phyloP scores from a whole-genome alignment of 2,797 vertebrate genomes.

The Natrix natrix region DNA sequence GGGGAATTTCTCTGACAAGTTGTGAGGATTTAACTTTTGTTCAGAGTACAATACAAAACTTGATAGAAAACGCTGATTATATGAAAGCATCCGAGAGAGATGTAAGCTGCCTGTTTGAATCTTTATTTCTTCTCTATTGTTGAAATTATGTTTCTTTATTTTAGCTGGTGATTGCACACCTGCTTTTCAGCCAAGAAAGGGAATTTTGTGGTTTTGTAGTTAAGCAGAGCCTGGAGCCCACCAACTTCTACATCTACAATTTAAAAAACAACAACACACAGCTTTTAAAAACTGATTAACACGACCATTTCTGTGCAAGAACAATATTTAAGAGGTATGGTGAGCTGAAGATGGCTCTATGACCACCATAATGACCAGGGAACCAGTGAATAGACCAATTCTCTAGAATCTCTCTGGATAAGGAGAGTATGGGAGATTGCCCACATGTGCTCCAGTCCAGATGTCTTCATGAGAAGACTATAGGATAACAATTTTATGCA shows the following conservation, averaged over 20 bases:
- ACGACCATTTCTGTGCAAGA: background rate
- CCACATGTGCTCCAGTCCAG: too few species aligned
- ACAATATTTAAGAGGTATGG: background rate
- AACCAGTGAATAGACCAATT: background rate
- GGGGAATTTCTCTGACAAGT: conserved; percentile 9
- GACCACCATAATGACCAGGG: background rate
- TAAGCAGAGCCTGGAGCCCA: background rate
- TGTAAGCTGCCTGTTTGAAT: background rate
- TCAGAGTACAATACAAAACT: background rate
- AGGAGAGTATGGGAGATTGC: background rate
- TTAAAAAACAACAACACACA: background rate
- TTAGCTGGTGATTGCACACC: background rate
- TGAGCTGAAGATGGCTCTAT: background rate
- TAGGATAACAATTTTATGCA: background rate
- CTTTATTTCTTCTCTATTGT: background rate
- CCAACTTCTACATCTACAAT: background rate
- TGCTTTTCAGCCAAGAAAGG: background rate
- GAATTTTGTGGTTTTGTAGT: background rate
- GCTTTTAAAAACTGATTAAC: background rate
- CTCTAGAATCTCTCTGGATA: background rate
- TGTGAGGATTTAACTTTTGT: conserved; percentile 13
- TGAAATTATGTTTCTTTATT: background rate
- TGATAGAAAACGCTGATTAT: conserved; percentile 3
- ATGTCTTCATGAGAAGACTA: background rate
- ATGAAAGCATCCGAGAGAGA: background rate